Conservation (phyloP, 1,140 invertebrate species). For the Gonatopus flavifemur region DNA sequence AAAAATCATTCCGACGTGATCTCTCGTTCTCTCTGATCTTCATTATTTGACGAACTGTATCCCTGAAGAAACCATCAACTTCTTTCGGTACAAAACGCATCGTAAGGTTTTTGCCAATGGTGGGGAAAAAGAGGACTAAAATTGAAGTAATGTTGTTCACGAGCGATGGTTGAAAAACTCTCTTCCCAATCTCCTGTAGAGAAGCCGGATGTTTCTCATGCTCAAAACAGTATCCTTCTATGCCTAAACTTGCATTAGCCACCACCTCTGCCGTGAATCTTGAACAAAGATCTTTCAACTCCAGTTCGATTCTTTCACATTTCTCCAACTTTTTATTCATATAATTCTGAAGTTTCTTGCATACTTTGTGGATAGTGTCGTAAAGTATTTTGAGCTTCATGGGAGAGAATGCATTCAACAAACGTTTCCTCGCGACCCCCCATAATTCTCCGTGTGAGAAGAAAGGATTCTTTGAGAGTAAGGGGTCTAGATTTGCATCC, state of each 20-base stretch:
- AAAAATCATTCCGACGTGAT: neutral
- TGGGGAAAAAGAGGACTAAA: neutral
- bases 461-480: slow-evolving; percentile 35
- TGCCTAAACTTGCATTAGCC: slow-evolving; percentile 26
- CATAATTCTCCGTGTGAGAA: slow-evolving; percentile 30
- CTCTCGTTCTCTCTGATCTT: no score
- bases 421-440: slow-evolving; percentile 15
- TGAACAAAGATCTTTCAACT: slow-evolving; percentile 32
- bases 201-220: slow-evolving; percentile 33
- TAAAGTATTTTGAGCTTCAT: slow-evolving; percentile 29
- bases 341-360: slow-evolving; percentile 19
- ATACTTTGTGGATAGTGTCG: slow-evolving; percentile 3
- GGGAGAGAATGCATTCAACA: slow-evolving; percentile 21
- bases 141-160: neutral
- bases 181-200: slow-evolving; percentile 1
- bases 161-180: neutral
- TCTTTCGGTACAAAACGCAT: no score
- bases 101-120: neutral
- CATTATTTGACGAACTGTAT: no score
- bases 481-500: slow-evolving; percentile 21
- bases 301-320: slow-evolving; percentile 20
- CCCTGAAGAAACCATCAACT: no score
- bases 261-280: slow-evolving; percentile 35
- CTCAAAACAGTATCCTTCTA: slow-evolving; percentile 26
- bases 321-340: slow-evolving; percentile 18